Conservation (phyloP, 2,797 vertebrate species). For the Lepidocolaptes lacrymiger region DNA sequence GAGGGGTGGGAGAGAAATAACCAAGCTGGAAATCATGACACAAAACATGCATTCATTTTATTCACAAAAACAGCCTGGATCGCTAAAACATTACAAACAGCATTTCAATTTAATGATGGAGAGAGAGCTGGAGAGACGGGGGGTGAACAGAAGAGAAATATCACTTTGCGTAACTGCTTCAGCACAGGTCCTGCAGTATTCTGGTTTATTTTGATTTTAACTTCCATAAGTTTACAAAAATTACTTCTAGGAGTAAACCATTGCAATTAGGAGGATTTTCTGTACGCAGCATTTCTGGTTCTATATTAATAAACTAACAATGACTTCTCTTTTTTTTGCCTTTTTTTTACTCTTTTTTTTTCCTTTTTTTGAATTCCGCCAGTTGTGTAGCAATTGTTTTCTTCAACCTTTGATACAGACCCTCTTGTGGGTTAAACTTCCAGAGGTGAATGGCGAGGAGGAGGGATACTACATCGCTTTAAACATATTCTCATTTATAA, state of each 20-base stretch:
- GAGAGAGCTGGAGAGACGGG: slow-evolving; percentile 67
- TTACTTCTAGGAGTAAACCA: slow-evolving; percentile 74
- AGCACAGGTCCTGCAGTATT: slow-evolving; percentile 69
- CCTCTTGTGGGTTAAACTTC: slow-evolving; percentile 62
- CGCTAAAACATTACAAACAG: slow-evolving; percentile 99
- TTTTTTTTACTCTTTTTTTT: background rate
- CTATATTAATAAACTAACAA: slow-evolving; percentile 69
- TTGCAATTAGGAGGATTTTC: slow-evolving; percentile 61
- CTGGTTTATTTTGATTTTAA: slow-evolving; percentile 67
- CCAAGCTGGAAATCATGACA: slow-evolving; percentile 79
- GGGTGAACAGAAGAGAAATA: slow-evolving; percentile 74
- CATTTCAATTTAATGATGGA: slow-evolving; percentile 84
- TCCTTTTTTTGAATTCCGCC: slow-evolving; percentile 15
- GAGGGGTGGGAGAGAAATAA: slow-evolving; percentile 69
- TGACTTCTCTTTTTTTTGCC: background rate
- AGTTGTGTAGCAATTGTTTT: slow-evolving; percentile 54
- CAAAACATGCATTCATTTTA: slow-evolving; percentile 99
- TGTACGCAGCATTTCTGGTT: slow-evolving; percentile 59
- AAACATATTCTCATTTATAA: slow-evolving; percentile 84
- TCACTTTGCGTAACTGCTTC: slow-evolving; percentile 65
- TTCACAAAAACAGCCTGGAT: slow-evolving; percentile 99
- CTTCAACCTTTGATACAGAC: slow-evolving; percentile 43
- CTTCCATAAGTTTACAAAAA: slow-evolving; percentile 71
- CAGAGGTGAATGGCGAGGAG: slow-evolving; percentile 71
- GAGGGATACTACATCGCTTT: slow-evolving; percentile 80